Percentiles rank a stretch among this genome's conserved stretches.
Evolutionary conservation across 1,140 invertebrate genomes (phyloP).

Genomic region (Temnothorax longispinosus): DNA sequence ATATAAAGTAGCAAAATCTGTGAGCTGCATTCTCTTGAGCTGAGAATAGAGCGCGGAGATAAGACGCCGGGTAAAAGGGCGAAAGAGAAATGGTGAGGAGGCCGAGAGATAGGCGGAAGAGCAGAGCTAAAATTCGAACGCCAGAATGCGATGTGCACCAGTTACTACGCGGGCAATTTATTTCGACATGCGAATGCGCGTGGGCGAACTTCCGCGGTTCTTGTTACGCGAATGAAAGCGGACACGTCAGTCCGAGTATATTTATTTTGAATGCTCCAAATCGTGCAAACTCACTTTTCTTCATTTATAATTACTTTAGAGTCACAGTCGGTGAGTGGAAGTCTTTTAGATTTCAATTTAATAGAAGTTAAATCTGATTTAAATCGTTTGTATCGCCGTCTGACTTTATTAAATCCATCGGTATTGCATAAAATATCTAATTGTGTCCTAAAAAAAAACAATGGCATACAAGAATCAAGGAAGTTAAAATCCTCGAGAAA

Average conservation of each 20-base stretch:
- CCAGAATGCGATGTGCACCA: slow-evolving; percentile 69
- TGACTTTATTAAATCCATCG: not conserved
- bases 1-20: slow-evolving; percentile 56
- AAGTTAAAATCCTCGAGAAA: slow-evolving; percentile 18
- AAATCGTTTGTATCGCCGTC: not conserved
- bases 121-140: slow-evolving; percentile 71
- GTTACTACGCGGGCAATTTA: slow-evolving; percentile 71
- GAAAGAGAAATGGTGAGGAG: slow-evolving; percentile 5
- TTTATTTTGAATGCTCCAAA: slow-evolving; percentile 39
- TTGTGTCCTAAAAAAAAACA: not conserved
- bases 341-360: not conserved
- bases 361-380: not conserved
- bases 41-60: slow-evolving; percentile 44
- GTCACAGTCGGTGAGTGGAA: not conserved
- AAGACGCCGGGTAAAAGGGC: slow-evolving; percentile 13
- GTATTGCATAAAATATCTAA: not conserved
- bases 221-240: slow-evolving; percentile 40
- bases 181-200: slow-evolving; percentile 60
- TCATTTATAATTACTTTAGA: not conserved
- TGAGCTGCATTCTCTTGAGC: slow-evolving; percentile 30
- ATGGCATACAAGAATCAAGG: not conserved
- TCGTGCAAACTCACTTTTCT: not conserved
- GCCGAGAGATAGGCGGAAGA: slow-evolving; percentile 27
- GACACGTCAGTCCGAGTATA: not conserved
- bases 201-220: slow-evolving; percentile 58